phyloP scores from a whole-genome alignment of 2,888 invertebrate genomes.

The Diplolepis rosae region DNA sequence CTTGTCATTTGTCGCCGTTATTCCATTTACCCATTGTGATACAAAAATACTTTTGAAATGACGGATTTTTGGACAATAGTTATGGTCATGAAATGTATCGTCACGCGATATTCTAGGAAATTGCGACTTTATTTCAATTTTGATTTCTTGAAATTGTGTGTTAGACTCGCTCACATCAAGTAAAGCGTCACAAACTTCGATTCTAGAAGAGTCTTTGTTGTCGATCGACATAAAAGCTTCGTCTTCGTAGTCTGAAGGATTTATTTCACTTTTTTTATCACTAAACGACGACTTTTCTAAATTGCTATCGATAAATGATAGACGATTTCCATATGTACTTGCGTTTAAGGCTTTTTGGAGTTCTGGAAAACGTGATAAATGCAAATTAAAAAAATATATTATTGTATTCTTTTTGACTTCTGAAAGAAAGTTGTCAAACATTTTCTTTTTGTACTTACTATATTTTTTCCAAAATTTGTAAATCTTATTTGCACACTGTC shows the following conservation, averaged over 20 bases:
- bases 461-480: conserved; percentile 54
- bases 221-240: no score
- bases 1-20: not conserved
- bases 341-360: not conserved
- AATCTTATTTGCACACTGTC: conserved; percentile 53
- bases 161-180: not conserved
- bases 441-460: conserved; percentile 47
- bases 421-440: no score
- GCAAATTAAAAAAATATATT: conserved; percentile 12
- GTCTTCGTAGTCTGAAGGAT: not conserved
- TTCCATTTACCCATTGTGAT: not conserved
- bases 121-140: not conserved
- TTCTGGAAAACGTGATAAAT: not conserved
- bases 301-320: not conserved
- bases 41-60: not conserved
- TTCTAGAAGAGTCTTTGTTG: not conserved
- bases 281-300: not conserved
- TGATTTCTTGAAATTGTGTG: not conserved
- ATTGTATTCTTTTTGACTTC: not conserved
- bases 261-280: not conserved
- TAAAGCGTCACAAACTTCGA: not conserved
- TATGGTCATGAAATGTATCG: not conserved
- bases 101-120: not conserved
- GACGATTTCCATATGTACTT: not conserved
- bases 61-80: not conserved